phyloP scores from a whole-genome alignment of 2,113 vertebrate species.

The Scomber colias region DNA sequence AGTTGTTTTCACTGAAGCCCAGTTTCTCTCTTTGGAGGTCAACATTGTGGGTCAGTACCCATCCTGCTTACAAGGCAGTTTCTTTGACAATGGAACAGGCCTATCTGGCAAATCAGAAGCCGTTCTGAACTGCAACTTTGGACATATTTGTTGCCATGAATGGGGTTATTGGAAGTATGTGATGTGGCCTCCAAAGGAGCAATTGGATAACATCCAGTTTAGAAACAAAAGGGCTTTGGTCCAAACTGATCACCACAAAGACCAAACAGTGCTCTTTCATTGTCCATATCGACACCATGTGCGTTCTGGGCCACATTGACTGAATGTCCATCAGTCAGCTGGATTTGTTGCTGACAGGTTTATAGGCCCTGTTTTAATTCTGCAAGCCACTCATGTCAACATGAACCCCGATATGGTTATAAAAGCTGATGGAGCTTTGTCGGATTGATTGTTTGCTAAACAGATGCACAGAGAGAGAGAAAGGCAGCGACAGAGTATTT shows the following conservation, averaged over 20 bases:
- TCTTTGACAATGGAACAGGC: constrained; percentile 72
- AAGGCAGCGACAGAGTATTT: not conserved
- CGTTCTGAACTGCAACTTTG: constrained; percentile 68
- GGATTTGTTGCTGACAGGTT: constrained; percentile 65
- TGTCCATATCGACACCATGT: constrained; percentile 55
- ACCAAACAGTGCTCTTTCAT: constrained; percentile 47
- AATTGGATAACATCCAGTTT: constrained; percentile 67
- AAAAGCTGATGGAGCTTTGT: not conserved
- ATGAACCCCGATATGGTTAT: constrained; percentile 5
- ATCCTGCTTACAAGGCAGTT: constrained; percentile 74
- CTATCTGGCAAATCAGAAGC: constrained; percentile 69
- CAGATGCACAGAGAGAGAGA: not conserved
- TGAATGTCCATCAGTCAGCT: constrained; percentile 56
- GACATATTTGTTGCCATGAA: constrained; percentile 75
- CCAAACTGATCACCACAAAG: constrained; percentile 66
- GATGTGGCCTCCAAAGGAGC: constrained; percentile 66
- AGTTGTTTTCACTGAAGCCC: constrained; percentile 65
- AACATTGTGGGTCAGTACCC: constrained; percentile 63
- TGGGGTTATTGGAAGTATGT: constrained; percentile 73
- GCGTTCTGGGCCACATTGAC: constrained; percentile 50
- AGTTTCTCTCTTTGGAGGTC: constrained; percentile 60
- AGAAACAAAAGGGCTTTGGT: constrained; percentile 76
- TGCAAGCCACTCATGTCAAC: constrained; percentile 16
- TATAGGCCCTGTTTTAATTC: constrained; percentile 24
- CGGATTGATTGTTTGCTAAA: constrained; percentile 1